Conservation (phyloP, 2,113 vertebrate genomes). For the Neogale vison region DNA sequence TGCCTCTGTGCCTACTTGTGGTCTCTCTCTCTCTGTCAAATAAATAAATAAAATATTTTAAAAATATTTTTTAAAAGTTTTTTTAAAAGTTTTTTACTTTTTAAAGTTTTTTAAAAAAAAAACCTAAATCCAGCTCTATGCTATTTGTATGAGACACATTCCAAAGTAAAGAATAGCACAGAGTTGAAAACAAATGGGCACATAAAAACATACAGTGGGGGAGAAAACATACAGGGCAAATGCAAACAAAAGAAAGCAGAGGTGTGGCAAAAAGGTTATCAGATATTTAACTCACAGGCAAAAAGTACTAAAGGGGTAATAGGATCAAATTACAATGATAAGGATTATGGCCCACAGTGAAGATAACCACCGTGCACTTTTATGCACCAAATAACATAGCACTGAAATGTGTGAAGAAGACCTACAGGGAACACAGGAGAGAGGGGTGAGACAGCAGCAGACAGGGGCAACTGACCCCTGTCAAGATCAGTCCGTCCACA, state of each 20-base stretch:
- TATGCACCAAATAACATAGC: background rate
- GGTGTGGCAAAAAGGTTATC: background rate
- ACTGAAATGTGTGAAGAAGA: background rate
- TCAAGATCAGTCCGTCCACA: background rate
- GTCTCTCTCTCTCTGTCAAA: too few relatives aligned
- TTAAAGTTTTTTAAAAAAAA: background rate
- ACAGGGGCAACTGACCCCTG: too few relatives aligned
- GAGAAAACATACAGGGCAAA: background rate
- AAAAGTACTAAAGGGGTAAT: background rate
- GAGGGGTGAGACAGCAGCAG: background rate
- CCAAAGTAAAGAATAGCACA: background rate
- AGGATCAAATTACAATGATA: background rate
- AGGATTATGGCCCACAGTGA: background rate
- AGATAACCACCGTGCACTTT: background rate
- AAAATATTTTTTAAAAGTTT: too few relatives aligned
- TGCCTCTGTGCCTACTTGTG: too few relatives aligned
- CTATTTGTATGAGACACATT: background rate
- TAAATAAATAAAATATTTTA: too few relatives aligned
- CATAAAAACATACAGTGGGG: background rate
- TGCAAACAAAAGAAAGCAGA: background rate
- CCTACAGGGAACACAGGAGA: background rate
- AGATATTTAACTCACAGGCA: background rate
- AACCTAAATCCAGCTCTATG: background rate
- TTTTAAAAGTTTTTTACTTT: too few relatives aligned
- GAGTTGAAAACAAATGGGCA: background rate